phyloP scores from a whole-genome alignment of 2,797 vertebrate species.

The Pseudochirops cupreus region DNA sequence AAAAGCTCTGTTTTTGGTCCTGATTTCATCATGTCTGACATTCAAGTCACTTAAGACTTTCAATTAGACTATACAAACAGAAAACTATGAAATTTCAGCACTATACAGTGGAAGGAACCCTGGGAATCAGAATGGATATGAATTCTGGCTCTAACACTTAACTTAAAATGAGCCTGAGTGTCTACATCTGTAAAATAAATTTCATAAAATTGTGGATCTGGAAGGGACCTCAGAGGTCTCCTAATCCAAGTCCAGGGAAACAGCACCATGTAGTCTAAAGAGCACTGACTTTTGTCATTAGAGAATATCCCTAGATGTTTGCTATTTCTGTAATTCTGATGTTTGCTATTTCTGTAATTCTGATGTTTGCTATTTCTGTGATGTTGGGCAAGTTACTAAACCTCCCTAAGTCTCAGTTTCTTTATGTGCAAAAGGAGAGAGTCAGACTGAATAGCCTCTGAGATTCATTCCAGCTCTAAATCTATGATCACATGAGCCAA shows the following conservation, averaged over 20 bases:
- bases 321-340: neutral
- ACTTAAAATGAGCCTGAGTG: neutral
- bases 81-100: too few species aligned
- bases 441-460: neutral
- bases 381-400: too few species aligned
- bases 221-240: too few species aligned
- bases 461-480: neutral
- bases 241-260: neutral
- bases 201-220: neutral
- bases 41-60: neutral
- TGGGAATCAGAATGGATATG: too few species aligned
- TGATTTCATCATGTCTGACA: neutral
- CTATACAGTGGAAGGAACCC: too few species aligned
- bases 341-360: too few species aligned
- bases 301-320: neutral
- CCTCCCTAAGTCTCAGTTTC: neutral
- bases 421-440: neutral
- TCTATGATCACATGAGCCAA: neutral
- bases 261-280: neutral
- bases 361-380: neutral
- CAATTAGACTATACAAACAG: neutral
- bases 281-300: neutral
- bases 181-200: neutral
- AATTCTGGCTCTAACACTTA: neutral
- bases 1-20: conserved; percentile 18